phyloP scores from a whole-genome alignment of 2,888 invertebrate species.

The Clitarchus hookeri region DNA sequence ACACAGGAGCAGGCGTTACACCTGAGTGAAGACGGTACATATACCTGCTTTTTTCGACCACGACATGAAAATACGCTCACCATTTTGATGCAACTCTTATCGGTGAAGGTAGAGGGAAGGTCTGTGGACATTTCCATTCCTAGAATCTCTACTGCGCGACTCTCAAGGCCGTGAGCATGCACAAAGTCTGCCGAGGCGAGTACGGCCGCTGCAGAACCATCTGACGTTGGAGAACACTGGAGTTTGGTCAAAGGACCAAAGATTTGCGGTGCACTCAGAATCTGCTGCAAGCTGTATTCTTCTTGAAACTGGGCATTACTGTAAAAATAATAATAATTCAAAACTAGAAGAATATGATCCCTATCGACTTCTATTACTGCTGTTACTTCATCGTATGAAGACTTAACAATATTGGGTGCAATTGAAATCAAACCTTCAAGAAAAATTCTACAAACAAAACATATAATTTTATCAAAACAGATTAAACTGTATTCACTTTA shows the following conservation, averaged over 20 bases:
- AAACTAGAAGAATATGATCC: no score
- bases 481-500: not conserved
- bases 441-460: no score
- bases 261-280: conserved; percentile 83
- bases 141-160: conserved; percentile 91
- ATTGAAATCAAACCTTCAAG: no score
- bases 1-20: no score
- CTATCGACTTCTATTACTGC: no score
- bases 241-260: conserved; percentile 93
- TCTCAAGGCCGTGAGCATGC: conserved; percentile 75
- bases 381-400: no score
- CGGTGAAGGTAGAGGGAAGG: conserved; percentile 79
- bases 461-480: no score
- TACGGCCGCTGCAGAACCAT: conserved; percentile 95
- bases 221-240: conserved; percentile 98
- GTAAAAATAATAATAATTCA: conserved; percentile 31
- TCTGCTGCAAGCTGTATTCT: conserved; percentile 89
- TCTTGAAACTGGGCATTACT: conserved; percentile 92
- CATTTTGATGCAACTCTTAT: conserved; percentile 78
- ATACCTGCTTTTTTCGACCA: no score
- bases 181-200: conserved; percentile 93
- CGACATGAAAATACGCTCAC: conserved; percentile 53
- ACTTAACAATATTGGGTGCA: no score
- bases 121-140: conserved; percentile 98
- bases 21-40: no score